phyloP scores from a whole-genome alignment of 2,888 invertebrate genomes.

The Pyrrhosoma nymphula region DNA sequence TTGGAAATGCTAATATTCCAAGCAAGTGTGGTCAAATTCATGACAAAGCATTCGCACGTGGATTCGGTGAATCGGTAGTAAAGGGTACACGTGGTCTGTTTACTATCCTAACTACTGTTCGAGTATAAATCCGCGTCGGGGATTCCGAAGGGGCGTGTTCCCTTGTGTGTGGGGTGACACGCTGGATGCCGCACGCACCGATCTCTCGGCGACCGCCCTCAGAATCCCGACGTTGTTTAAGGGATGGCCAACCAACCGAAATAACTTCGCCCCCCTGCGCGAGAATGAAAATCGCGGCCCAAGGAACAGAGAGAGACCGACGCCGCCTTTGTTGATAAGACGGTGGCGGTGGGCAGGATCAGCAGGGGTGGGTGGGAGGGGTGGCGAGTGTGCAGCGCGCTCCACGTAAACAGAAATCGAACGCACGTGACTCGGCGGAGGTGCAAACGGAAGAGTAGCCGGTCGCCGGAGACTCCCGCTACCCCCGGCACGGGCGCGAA shows the following conservation, averaged over 20 bases:
- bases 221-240: neutral
- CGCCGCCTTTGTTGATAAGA: neutral
- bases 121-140: neutral
- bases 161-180: neutral
- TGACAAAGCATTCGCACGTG: too few relatives aligned
- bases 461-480: neutral
- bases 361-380: neutral
- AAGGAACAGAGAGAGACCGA: neutral
- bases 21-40: too few relatives aligned
- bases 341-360: neutral
- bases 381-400: too few relatives aligned
- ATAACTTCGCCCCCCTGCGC: neutral
- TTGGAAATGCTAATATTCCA: too few relatives aligned
- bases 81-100: too few relatives aligned
- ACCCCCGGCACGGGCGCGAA: neutral
- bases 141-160: too few relatives aligned
- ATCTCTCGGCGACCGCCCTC: neutral
- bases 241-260: neutral
- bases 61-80: too few relatives aligned
- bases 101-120: too few relatives aligned
- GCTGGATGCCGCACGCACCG: neutral
- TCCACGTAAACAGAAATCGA: slow-evolving; percentile 40
- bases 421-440: slow-evolving; percentile 10
- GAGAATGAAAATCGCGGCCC: neutral
- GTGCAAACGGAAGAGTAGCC: neutral